These are phyloP conservation scores for Labrus mixtus DNA, from an alignment of 2,113 vertebrate genomes.

Conservation along the genomic window DNA sequence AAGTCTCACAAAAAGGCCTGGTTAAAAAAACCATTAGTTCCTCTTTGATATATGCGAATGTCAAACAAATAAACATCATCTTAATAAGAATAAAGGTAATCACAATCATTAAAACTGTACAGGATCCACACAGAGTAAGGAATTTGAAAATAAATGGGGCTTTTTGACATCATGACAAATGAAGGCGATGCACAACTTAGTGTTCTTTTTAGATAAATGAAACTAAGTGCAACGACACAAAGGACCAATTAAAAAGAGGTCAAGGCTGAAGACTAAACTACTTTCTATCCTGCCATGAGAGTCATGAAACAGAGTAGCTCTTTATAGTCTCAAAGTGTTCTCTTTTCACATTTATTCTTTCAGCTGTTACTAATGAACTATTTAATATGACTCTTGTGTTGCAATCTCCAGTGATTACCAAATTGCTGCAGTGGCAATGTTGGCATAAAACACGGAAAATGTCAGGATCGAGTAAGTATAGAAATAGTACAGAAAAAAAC, in stretches of 20 bases:
- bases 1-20: background rate
- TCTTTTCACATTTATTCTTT: background rate
- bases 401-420: no score
- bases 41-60: background rate
- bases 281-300: background rate
- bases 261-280: conserved; percentile 4
- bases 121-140: background rate
- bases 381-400: no score
- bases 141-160: background rate
- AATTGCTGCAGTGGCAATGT: no score
- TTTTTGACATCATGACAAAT: background rate
- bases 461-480: no score
- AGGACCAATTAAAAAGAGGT: background rate
- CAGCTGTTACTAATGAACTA: background rate
- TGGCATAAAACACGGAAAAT: no score
- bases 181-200: no score
- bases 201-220: no score
- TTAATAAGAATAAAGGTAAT: no score
- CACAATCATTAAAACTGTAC: background rate
- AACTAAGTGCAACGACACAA: background rate
- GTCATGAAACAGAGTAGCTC: conserved; percentile 7
- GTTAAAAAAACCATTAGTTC: background rate
- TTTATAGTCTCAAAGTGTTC: background rate
- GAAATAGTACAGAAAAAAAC: no score
- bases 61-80: background rate